phyloP scores from a whole-genome alignment of 2,113 vertebrate genomes.

The Sminthopsis crassicaudata region DNA sequence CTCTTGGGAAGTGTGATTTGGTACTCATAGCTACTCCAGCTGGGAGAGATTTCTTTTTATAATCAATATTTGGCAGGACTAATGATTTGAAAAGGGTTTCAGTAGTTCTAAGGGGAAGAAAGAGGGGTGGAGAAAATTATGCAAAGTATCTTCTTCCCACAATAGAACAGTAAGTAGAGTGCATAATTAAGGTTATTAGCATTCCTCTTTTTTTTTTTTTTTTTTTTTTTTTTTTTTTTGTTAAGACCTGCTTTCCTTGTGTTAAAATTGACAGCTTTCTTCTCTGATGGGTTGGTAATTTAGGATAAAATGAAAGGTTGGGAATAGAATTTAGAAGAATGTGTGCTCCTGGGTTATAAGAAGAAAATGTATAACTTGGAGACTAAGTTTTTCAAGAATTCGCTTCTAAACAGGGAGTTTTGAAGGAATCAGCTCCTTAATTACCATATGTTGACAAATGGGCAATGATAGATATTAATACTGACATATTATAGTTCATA shows the following conservation, averaged over 20 bases:
- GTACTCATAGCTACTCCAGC: neutral
- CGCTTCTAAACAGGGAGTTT: neutral
- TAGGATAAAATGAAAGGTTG: slow-evolving; percentile 34
- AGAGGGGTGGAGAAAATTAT: neutral
- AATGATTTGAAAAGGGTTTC: slow-evolving; percentile 49
- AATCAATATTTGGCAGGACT: slow-evolving; percentile 44
- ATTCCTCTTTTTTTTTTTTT: slow-evolving; percentile 38
- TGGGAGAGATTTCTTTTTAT: slow-evolving; percentile 45
- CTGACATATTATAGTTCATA: accelerated
- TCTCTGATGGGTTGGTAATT: slow-evolving; percentile 56
- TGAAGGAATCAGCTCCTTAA: neutral
- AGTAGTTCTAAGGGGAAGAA: slow-evolving; percentile 41
- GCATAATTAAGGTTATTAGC: slow-evolving; percentile 15
- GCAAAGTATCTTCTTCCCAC: slow-evolving; percentile 18
- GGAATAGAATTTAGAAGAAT: neutral
- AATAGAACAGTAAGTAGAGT: neutral
- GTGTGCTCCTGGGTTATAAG: neutral
- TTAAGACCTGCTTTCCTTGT: slow-evolving; percentile 22
- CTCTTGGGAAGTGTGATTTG: slow-evolving; percentile 7
- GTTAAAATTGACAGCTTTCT: slow-evolving; percentile 55
- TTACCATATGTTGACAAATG: neutral
- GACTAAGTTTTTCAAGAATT: neutral
- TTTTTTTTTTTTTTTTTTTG: slow-evolving; percentile 11
- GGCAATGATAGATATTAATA: neutral
- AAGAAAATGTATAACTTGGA: neutral